Conservation (phyloP, 1,140 invertebrate genomes). For the Campoletis sonorensis region DNA sequence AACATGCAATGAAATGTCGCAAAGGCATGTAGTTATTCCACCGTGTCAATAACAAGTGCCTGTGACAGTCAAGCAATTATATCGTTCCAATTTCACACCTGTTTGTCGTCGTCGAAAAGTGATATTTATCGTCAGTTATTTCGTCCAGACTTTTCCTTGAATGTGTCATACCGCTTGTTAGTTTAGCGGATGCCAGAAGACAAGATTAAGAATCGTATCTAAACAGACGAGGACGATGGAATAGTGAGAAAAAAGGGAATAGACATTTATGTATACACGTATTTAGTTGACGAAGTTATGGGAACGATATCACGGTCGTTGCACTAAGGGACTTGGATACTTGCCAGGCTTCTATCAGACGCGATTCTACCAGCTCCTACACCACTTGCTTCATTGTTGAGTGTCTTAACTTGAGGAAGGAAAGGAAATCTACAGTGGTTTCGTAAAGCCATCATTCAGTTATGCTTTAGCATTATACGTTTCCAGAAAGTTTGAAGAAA, state of each 20-base stretch:
- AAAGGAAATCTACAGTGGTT: background rate
- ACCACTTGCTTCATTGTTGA: conserved; percentile 58
- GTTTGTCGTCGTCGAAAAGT: background rate
- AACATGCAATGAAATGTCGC: background rate
- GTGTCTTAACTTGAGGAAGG: background rate
- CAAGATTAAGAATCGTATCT: conserved; percentile 5
- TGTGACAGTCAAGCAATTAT: conserved; percentile 16
- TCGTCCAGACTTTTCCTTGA: background rate
- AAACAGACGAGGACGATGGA: conserved; percentile 26
- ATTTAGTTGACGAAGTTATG: conserved; percentile 54
- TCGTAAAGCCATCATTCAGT: background rate
- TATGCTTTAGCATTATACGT: background rate
- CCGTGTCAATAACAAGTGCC: background rate
- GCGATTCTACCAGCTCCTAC: conserved; percentile 35
- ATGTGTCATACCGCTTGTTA: conserved; percentile 6
- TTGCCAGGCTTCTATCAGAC: conserved; percentile 59
- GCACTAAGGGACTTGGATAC: conserved; percentile 62
- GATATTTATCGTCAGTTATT: conserved; percentile 10
- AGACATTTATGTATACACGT: background rate
- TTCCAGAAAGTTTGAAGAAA: background rate
- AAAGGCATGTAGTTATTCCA: background rate
- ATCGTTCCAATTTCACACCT: conserved; percentile 18
- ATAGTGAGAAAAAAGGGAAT: conserved; percentile 26
- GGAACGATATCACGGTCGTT: conserved; percentile 65
- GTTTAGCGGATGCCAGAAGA: background rate